Evolutionary conservation across 2,888 invertebrate genomes (phyloP), one percentile per base, ranked within the genome.

Genomic region (Apamea epomidion): DNA sequence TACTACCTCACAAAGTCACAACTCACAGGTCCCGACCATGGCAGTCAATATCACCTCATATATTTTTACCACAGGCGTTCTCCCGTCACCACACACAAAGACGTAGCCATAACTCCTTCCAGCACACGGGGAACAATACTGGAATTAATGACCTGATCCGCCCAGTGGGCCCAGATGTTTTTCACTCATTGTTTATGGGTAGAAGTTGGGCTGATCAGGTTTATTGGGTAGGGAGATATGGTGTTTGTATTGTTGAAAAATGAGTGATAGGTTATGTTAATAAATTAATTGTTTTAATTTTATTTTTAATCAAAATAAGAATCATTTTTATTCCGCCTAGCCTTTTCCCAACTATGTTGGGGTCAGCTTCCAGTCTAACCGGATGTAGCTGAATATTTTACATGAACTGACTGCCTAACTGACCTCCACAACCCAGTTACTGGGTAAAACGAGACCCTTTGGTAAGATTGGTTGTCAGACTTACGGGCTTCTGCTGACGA

Each of bases 131-230:
- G 85, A 90, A 94, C 94, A 94, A 94, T 92, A 90, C 90, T 79
- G 85, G 87, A 94, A 94, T 94, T 94, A 95, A 94, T 94, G 92
- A 94, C 91, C 88, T 82, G 90, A 88, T 91, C 91, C 93, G 93
- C 92, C 92, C 90, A 87, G 86, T 88, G 79, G 81, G 86, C 85
- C 87, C 86, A 86, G 81, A 87, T 84, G 89, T 89, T 89, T 89
- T 86, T 81, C 77, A 78, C 71, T 77, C 71, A 76, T 89, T 90
- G 87, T 90, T 88, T 90, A 80, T 82, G 16, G 64, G 68, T n/a
- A 64, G 75, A 87, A 83, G 62, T 88, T 84, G 45, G 72, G 58
- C 58, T 81, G 83, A 76, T 85, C 73, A 42, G 48, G 37, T 29
- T 62, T 82, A 70, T 74, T 85, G 65, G 37, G 25, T 14, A 62